These are phyloP conservation scores for Dilophus febrilis DNA, from an alignment of 2,888 invertebrate species.

Conservation along the genomic window DNA sequence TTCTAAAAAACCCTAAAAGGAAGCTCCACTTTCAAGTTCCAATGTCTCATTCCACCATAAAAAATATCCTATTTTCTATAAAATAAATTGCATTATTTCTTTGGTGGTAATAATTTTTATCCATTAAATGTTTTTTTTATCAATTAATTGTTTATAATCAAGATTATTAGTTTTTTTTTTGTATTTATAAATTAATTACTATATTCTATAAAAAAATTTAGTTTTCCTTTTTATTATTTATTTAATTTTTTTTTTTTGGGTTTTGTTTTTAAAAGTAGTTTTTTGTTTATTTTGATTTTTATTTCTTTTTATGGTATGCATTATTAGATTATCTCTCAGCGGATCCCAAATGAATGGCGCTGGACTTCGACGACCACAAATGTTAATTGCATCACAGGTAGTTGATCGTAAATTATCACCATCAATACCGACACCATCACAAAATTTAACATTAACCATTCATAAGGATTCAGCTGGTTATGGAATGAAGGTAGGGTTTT, in stretches of 20 bases:
- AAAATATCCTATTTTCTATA: too few relatives aligned
- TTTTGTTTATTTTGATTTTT: neutral
- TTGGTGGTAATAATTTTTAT: too few relatives aligned
- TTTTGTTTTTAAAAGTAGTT: neutral
- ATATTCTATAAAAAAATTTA: too few relatives aligned
- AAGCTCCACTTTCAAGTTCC: too few relatives aligned
- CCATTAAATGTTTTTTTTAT: too few relatives aligned
- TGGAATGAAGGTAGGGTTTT: slow-evolving; percentile 31
- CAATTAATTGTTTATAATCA: neutral
- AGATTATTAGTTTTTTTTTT: neutral
- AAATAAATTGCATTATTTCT: too few relatives aligned
- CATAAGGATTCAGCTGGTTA: slow-evolving; percentile 30
- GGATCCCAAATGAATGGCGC: slow-evolving; percentile 8
- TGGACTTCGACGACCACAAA: slow-evolving; percentile 6
- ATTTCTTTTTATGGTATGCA: neutral
- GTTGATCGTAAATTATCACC: slow-evolving; percentile 2
- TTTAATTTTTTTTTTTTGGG: neutral
- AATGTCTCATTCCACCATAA: too few relatives aligned
- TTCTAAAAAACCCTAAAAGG: too few relatives aligned
- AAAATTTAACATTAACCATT: slow-evolving; percentile 23
- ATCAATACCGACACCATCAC: slow-evolving; percentile 11
- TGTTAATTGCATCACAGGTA: slow-evolving; percentile 7
- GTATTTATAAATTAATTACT: too few relatives aligned
- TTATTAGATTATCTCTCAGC: neutral
- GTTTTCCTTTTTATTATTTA: too few relatives aligned